These are phyloP conservation scores for Rotaria magnacalcarata DNA, from an alignment of 2,888 invertebrate species.

Conservation along the genomic window DNA sequence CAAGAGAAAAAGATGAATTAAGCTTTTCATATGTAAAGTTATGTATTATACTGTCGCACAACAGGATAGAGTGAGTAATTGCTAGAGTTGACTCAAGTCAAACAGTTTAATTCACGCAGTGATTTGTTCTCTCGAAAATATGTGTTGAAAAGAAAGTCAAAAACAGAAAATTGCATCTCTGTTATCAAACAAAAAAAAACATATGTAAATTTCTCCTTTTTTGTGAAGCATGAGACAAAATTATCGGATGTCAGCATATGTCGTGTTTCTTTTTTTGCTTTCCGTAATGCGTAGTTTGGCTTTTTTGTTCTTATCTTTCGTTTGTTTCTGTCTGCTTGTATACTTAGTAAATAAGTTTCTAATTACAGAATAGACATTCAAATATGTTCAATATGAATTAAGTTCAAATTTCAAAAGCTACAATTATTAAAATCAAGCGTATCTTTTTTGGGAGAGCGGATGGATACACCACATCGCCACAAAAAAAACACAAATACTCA, in stretches of 20 bases:
- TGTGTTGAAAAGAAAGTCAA: too few relatives aligned
- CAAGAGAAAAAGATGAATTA: neutral
- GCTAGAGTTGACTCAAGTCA: neutral
- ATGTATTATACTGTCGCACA: too few relatives aligned
- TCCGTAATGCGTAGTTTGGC: too few relatives aligned
- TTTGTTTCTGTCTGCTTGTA: too few relatives aligned
- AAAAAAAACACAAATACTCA: neutral
- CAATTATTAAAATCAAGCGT: too few relatives aligned
- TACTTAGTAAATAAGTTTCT: too few relatives aligned
- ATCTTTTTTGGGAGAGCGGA: too few relatives aligned
- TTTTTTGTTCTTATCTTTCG: neutral
- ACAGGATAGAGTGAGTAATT: neutral
- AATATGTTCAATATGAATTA: too few relatives aligned
- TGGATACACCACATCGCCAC: neutral
- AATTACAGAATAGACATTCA: too few relatives aligned
- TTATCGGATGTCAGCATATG: neutral
- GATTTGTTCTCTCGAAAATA: neutral
- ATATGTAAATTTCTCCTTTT: neutral
- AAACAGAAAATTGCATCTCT: neutral
- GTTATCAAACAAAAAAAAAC: neutral
- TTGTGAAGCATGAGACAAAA: neutral
- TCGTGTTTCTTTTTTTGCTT: neutral
- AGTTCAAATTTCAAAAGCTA: too few relatives aligned
- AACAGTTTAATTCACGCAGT: neutral
- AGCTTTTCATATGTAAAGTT: neutral